Conservation (phyloP, 2,888 invertebrate genomes). For the Archips xylosteana region DNA sequence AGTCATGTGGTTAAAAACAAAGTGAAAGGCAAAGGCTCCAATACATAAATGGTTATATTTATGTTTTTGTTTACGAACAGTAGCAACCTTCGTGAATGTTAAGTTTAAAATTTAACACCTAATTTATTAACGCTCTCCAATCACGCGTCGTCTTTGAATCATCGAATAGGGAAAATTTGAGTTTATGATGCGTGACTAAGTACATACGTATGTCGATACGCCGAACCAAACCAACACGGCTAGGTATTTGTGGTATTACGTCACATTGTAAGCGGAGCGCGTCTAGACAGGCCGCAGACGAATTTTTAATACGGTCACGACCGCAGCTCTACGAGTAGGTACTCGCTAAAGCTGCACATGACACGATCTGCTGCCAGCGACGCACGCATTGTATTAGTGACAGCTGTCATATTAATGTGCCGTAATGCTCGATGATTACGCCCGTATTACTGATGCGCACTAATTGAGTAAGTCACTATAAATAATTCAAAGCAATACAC, state of each 20-base stretch:
- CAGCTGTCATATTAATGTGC: constrained; percentile 23
- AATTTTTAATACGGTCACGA: constrained; percentile 68
- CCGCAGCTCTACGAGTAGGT: constrained; percentile 31
- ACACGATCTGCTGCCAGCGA: constrained; percentile 21
- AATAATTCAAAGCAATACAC: not conserved
- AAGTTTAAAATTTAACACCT: not conserved
- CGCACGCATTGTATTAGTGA: constrained; percentile 19
- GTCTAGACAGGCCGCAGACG: constrained; percentile 81
- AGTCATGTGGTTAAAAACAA: not conserved
- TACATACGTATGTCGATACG: constrained; percentile 24
- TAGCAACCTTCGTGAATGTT: not conserved
- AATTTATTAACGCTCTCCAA: not conserved
- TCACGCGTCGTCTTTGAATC: constrained; percentile 12
- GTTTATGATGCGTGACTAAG: constrained; percentile 26
- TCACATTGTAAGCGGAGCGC: constrained; percentile 66
- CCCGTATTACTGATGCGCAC: not conserved
- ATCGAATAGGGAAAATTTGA: constrained; percentile 27
- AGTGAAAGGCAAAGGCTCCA: not conserved
- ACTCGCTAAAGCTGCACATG: constrained; percentile 36
- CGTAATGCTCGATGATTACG: not conserved
- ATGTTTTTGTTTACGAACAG: not conserved
- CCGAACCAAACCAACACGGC: constrained; percentile 49
- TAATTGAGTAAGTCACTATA: not conserved
- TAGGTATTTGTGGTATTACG: constrained; percentile 64
- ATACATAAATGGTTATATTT: not conserved